Evolutionary conservation across 2,888 invertebrate genomes (phyloP).

Genomic region (Stenurella melanura): DNA sequence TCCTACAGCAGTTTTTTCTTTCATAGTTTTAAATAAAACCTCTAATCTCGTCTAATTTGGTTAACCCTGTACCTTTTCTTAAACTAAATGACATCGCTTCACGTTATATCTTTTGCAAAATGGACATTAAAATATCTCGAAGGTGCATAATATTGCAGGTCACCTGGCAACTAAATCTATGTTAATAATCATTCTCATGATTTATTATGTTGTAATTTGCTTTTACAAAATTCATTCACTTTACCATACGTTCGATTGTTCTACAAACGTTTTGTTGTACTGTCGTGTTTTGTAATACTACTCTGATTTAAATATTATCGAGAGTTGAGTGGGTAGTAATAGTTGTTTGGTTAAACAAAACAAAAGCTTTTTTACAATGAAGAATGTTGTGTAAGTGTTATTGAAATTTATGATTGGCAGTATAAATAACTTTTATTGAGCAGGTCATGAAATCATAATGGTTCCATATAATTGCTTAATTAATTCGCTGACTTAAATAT

Average conservation of each 20-base stretch:
- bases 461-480: conserved; percentile 38
- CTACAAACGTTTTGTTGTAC: conserved; percentile 11
- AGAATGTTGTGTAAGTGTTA: conserved; percentile 38
- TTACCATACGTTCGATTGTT: conserved; percentile 12
- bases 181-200: background rate
- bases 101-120: too few species aligned
- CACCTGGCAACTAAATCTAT: background rate
- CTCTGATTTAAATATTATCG: conserved; percentile 32
- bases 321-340: conserved; percentile 37
- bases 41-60: too few species aligned
- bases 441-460: conserved; percentile 42
- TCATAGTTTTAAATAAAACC: too few species aligned
- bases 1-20: too few species aligned
- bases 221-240: background rate
- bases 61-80: too few species aligned
- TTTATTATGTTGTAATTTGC: conserved; percentile 1
- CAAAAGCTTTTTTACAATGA: conserved; percentile 25
- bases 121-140: too few species aligned
- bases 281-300: conserved; percentile 33
- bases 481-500: conserved; percentile 16
- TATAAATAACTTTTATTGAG: conserved; percentile 42
- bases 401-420: conserved; percentile 44
- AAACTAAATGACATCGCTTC: too few species aligned
- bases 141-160: background rate
- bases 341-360: conserved; percentile 38